Evolutionary conservation across 2,113 vertebrate species (phyloP).

Genomic region (Actenoides lindsayi): DNA sequence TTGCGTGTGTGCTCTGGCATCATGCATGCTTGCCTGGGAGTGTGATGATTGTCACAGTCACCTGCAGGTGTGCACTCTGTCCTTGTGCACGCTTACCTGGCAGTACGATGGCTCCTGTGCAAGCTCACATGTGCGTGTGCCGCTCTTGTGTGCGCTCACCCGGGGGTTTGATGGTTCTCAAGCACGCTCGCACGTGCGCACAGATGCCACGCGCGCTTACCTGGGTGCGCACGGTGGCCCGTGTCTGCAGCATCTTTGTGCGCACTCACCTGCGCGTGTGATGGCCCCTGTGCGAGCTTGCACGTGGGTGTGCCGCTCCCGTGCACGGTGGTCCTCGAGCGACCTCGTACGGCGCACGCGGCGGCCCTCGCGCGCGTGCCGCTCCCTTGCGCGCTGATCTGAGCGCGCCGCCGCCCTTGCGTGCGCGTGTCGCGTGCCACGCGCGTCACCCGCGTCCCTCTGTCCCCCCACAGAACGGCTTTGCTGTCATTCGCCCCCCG

Average conservation of each 20-base stretch:
- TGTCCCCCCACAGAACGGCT: constrained; percentile 80
- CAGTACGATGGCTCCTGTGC: rapidly evolving
- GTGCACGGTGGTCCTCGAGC: rapidly evolving
- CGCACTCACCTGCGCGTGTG: rapidly evolving
- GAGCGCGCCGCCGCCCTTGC: not conserved
- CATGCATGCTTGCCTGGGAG: no score
- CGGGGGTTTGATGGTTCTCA: rapidly evolving
- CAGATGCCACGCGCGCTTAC: not conserved
- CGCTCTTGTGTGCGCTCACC: not conserved
- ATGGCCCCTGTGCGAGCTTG: not conserved
- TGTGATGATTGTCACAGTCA: rapidly evolving
- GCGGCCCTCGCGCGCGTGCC: rapidly evolving
- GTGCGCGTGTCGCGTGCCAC: rapidly evolving
- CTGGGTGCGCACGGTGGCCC: rapidly evolving
- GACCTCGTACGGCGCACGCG: rapidly evolving
- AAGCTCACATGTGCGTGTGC: rapidly evolving
- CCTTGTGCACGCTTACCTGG: rapidly evolving
- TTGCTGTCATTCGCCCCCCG: constrained; percentile 87
- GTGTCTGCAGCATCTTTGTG: rapidly evolving
- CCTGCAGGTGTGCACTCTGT: rapidly evolving
- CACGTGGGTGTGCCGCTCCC: rapidly evolving
- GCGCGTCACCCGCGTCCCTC: not conserved
- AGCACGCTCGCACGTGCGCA: not conserved
- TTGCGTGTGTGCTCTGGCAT: not conserved
- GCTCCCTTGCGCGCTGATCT: not conserved